phyloP scores from a whole-genome alignment of 2,797 vertebrate genomes.

The Numenius phaeopus region DNA sequence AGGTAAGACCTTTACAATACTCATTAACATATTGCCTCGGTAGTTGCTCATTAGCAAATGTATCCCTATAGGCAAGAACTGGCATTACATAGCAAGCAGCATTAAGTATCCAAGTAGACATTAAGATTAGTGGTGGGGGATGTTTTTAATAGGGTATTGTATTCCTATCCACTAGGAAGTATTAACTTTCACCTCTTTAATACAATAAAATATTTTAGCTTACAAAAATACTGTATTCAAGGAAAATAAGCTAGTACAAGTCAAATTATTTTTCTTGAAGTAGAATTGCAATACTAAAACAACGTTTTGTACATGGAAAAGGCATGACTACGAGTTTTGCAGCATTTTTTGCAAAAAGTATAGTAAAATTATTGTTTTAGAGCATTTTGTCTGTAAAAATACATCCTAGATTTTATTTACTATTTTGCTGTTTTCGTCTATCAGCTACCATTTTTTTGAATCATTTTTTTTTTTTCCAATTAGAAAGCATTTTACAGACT shows the following conservation, averaged over 20 bases:
- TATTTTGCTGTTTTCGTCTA: background rate
- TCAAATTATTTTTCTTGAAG: background rate
- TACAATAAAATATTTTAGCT: background rate
- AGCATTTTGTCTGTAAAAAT: background rate
- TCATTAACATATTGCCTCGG: background rate
- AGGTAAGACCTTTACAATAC: background rate
- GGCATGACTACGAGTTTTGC: background rate
- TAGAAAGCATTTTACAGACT: background rate
- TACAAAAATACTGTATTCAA: background rate
- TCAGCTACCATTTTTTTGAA: background rate
- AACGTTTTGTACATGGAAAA: background rate
- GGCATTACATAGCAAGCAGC: background rate
- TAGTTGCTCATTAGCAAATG: background rate
- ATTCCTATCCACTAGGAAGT: background rate
- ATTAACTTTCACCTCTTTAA: background rate
- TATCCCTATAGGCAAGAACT: background rate
- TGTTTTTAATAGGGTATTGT: background rate
- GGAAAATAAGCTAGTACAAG: background rate
- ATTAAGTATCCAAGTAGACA: background rate
- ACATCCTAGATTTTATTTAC: background rate
- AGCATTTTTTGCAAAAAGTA: background rate
- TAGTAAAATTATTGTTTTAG: background rate
- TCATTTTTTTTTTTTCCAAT: accelerated
- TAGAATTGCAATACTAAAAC: background rate
- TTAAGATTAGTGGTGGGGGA: background rate